Evolutionary conservation across 2,113 vertebrate genomes (phyloP).

Genomic region (Zosterops hypoxanthus): DNA sequence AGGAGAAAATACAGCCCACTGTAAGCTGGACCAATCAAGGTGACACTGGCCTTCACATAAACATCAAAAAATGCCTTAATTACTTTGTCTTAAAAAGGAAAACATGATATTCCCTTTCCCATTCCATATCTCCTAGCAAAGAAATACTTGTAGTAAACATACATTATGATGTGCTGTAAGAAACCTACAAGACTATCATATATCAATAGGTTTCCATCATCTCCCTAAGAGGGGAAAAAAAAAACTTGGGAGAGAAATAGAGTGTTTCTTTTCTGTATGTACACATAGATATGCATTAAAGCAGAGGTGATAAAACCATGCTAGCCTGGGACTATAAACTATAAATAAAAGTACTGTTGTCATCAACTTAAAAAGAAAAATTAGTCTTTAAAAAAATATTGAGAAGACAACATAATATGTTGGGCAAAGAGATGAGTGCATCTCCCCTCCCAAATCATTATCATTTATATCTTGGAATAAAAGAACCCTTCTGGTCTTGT

Average conservation of each 20-base stretch:
- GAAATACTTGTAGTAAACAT: neutral
- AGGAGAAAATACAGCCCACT: neutral
- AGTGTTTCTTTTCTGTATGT: neutral
- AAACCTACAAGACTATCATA: neutral
- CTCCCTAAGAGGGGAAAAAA: neutral
- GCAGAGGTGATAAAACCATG: slow-evolving; percentile 1
- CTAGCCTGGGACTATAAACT: neutral
- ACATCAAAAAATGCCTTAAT: neutral
- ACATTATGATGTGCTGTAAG: neutral
- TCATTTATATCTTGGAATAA: neutral
- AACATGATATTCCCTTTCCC: neutral
- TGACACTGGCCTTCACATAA: neutral
- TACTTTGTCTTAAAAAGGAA: neutral
- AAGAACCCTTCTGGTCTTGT: neutral
- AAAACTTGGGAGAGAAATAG: neutral
- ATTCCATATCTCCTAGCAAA: neutral
- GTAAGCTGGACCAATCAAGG: neutral
- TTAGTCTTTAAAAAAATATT: neutral
- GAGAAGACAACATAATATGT: neutral
- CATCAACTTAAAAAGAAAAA: slow-evolving; percentile 3
- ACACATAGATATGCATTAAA: fast-evolving
- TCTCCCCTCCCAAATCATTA: neutral
- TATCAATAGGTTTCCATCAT: neutral
- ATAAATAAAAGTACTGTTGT: neutral
- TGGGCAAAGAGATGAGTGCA: neutral